A percentile compares a stretch with the other conserved stretches of the same genome.
Conservation (phyloP, 2,113 vertebrate genomes). For the Microtus montanus region DNA sequence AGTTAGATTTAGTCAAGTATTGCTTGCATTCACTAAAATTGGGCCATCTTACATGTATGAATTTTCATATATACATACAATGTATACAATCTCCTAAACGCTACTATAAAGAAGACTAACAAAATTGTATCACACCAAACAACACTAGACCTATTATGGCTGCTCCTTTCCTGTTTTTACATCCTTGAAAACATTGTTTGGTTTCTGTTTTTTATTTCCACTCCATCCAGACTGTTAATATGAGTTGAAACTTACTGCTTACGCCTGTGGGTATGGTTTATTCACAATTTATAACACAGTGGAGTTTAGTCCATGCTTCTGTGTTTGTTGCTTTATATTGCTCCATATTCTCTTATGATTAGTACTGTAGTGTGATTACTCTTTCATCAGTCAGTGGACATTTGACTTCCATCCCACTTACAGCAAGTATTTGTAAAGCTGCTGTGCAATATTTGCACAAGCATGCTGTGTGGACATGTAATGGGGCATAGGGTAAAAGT, state of each 20-base stretch:
- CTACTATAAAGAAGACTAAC: not conserved
- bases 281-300: not conserved
- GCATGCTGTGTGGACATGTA: not conserved
- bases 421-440: not conserved
- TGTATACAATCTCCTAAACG: not conserved
- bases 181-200: not conserved
- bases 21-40: slow-evolving; percentile 16
- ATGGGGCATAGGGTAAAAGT: not conserved
- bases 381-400: not conserved
- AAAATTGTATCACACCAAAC: not conserved
- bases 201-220: slow-evolving; percentile 36
- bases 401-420: slow-evolving; percentile 25
- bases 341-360: not conserved
- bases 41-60: not conserved
- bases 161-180: not conserved
- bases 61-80: not conserved
- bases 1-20: slow-evolving; percentile 27
- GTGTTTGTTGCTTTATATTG: not conserved
- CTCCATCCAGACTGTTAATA: not conserved
- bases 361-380: not conserved
- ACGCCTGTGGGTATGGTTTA: not conserved
- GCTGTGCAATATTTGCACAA: not conserved
- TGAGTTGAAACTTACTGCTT: not conserved
- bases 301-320: slow-evolving; percentile 15
- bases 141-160: not conserved